Evolutionary conservation across 2,113 vertebrate species (phyloP), one percentile per base, ranked within the genome.

Genomic region (Patagioenas fasciata): DNA sequence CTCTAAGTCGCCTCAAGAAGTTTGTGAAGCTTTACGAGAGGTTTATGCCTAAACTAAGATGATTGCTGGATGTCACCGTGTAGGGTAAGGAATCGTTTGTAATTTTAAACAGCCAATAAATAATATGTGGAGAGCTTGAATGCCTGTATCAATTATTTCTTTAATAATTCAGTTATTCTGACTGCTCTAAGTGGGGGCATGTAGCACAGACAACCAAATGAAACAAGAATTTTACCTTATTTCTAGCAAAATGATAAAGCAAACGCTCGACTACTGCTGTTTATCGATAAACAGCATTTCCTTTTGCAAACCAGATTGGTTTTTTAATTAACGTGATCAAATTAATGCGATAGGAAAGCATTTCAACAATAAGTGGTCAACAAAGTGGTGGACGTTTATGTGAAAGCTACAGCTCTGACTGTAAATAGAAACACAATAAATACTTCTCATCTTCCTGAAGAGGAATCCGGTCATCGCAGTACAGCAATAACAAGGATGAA

Each of bases 291-390:
- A 88, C 85, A 93, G 65, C 64, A 54, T 62, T 44, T 96, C 58
- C 40, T 65, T 83, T 95, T 62, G 66, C 83, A 97, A 97, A 96
- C 48, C 80, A 92, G 87, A 44, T 64, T 42, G 11, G 73, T 97
- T 86, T 92, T 95, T 95, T 96, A 89, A 82, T 92, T 97, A 97
- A 96, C 21, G 38, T 71, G 83, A 89, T 44, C 94, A 42, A 92
- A 95, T 14, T 31, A 3, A 8, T 29, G 47, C 14, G 4, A 31
- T 2, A 85, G 51, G 13, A 9, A 83, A 20, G 8, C 10, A 9
- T 29, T 73, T 16, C 56, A 74, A 7, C 19, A 44, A 1, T 1
- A 61, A 25, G 29, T 36, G n/a, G 28, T 31, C 51, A 48, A 26
- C 5, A 44, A 3, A 13, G 13, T 1, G 2, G 11, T 42, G 17